Conservation (phyloP, 1,140 invertebrate genomes). For the Apis cerana region DNA sequence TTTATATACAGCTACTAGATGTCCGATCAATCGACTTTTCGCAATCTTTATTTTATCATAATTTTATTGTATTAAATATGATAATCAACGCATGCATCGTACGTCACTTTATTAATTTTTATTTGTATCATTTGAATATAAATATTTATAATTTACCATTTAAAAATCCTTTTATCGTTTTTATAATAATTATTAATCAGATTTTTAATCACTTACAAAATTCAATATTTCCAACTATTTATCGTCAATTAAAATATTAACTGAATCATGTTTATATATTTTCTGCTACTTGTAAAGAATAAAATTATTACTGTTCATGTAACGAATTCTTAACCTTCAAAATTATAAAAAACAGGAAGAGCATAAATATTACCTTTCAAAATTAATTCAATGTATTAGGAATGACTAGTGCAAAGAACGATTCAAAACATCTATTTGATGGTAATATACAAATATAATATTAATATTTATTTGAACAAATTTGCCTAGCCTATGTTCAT, state of each 20-base stretch:
- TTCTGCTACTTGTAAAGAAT: neutral
- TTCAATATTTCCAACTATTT: too few species aligned
- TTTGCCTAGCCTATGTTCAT: too few species aligned
- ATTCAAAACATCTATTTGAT: neutral
- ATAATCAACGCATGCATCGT: neutral
- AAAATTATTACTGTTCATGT: neutral
- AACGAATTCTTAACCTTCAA: neutral
- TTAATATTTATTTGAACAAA: conserved; percentile 18
- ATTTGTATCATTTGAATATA: too few species aligned
- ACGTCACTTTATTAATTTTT: too few species aligned
- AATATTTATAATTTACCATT: too few species aligned
- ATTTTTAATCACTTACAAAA: neutral
- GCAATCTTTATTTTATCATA: neutral
- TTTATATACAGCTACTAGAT: conserved; percentile 12
- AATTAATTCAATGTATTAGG: conserved; percentile 6
- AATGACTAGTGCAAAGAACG: neutral
- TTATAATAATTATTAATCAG: conserved; percentile 1
- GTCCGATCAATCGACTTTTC: conserved; percentile 33
- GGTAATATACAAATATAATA: neutral
- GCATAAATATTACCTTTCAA: conserved; percentile 35
- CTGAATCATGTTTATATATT: conserved; percentile 7
- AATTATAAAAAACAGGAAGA: conserved; percentile 36
- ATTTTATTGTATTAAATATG: neutral
- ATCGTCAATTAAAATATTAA: conserved; percentile 6
- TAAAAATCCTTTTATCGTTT: neutral